Evolutionary conservation across 2,888 invertebrate genomes (phyloP).

Genomic region (Dicyrtomina minuta): DNA sequence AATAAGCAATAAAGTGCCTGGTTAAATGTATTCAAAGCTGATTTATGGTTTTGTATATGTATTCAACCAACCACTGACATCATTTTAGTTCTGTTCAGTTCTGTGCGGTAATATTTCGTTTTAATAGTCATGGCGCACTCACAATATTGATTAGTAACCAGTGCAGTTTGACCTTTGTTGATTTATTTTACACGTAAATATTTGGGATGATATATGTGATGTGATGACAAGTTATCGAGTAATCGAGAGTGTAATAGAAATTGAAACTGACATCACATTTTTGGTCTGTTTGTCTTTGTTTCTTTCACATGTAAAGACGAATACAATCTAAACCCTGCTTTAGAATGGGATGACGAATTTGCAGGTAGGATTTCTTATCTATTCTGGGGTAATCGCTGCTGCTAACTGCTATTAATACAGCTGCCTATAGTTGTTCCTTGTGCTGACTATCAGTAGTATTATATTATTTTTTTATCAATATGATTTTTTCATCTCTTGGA

Average conservation of each 20-base stretch:
- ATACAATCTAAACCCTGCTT: conserved; percentile 99
- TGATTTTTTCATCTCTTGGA: background rate
- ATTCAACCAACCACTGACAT: too few species aligned
- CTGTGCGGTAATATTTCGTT: too few species aligned
- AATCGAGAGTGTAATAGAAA: conserved; percentile 2
- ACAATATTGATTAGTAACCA: too few species aligned
- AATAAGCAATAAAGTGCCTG: too few species aligned
- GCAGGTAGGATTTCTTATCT: conserved; percentile 81
- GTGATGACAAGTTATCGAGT: conserved; percentile 6
- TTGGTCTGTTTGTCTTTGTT: conserved; percentile 33
- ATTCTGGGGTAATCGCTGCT: conserved; percentile 28
- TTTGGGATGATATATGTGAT: conserved; percentile 9
- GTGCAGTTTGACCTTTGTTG: background rate
- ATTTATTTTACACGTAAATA: background rate
- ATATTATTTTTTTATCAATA: background rate
- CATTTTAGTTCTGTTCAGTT: too few species aligned
- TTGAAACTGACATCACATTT: conserved; percentile 21
- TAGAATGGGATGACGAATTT: conserved; percentile 99
- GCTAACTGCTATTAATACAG: conserved; percentile 27
- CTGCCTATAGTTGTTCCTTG: conserved; percentile 17
- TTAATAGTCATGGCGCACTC: too few species aligned
- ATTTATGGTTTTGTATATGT: too few species aligned
- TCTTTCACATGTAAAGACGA: conserved; percentile 71
- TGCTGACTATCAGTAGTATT: background rate
- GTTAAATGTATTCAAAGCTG: too few species aligned